A percentile compares a stretch with the other conserved stretches of the same genome.
Conservation (phyloP, 2,888 invertebrate species). For the Danaus chrysippus region DNA sequence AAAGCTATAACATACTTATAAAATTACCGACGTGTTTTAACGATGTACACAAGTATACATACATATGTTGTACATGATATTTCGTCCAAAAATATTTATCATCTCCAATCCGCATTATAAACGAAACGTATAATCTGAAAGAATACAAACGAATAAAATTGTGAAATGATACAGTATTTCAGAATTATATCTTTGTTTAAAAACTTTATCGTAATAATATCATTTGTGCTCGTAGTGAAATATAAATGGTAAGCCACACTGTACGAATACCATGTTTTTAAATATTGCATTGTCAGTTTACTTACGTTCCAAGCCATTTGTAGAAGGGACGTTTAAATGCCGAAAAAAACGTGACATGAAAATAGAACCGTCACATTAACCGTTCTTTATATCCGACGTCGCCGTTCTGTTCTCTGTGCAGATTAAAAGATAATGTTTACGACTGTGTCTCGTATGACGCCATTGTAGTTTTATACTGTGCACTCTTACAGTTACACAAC, state of each 20-base stretch:
- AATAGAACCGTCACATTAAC: slow-evolving; percentile 64
- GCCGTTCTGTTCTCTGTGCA: slow-evolving; percentile 57
- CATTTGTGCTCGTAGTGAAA: too few relatives aligned
- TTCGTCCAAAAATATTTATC: too few relatives aligned
- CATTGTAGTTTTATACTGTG: slow-evolving; percentile 9
- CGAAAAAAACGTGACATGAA: slow-evolving; percentile 72
- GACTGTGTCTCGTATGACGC: slow-evolving; percentile 9
- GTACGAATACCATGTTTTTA: slow-evolving; percentile 6
- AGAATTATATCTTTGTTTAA: too few relatives aligned
- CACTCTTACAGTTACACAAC: background rate
- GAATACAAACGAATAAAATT: too few relatives aligned
- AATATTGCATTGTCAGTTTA: slow-evolving; percentile 46
- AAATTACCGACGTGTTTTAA: too few relatives aligned
- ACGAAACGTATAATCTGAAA: too few relatives aligned
- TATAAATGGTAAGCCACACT: background rate
- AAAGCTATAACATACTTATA: too few relatives aligned
- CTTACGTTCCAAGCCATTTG: slow-evolving; percentile 66
- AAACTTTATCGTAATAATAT: too few relatives aligned
- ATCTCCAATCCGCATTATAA: too few relatives aligned
- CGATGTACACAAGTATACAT: too few relatives aligned
- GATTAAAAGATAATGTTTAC: slow-evolving; percentile 61
- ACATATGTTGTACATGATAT: too few relatives aligned
- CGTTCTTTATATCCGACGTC: slow-evolving; percentile 61
- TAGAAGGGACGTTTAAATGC: slow-evolving; percentile 65
- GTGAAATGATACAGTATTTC: too few relatives aligned